These are phyloP conservation scores for Malurus alboscapulatus DNA, from an alignment of 2,113 vertebrate species.

Conservation along the genomic window DNA sequence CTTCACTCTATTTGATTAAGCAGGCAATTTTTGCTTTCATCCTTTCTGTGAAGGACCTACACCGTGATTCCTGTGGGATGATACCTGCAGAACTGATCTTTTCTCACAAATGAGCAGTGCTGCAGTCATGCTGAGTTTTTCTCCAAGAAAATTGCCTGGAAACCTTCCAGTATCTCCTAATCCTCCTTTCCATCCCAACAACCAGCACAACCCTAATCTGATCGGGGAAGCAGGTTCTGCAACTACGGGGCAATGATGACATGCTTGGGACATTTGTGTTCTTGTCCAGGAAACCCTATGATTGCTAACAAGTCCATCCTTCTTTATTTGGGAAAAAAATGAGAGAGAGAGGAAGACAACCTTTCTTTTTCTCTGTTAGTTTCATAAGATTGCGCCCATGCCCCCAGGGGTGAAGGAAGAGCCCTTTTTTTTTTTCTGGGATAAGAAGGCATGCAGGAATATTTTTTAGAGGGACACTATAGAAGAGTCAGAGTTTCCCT, in stretches of 20 bases:
- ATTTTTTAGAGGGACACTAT: not conserved
- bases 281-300: not conserved
- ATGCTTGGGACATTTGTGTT: not conserved
- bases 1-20: not conserved
- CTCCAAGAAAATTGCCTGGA: not conserved
- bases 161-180: not conserved
- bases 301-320: not conserved
- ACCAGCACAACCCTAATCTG: not conserved
- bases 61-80: not conserved
- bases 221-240: slow-evolving; percentile 15
- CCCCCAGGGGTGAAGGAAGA: not conserved
- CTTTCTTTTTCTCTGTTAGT: not conserved
- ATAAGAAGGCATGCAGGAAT: not conserved
- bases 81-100: not conserved
- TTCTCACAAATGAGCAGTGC: not conserved
- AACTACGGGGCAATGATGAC: not conserved
- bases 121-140: rapidly evolving
- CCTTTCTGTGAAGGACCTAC: not conserved
- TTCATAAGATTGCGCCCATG: not conserved
- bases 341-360: not conserved
- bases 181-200: not conserved
- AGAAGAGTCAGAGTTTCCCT: not conserved
- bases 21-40: not conserved
- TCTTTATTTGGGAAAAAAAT: not conserved
- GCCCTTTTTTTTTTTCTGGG: not conserved